Evolutionary conservation across 2,113 vertebrate species (phyloP).

Genomic region (Mesitornis unicolor): DNA sequence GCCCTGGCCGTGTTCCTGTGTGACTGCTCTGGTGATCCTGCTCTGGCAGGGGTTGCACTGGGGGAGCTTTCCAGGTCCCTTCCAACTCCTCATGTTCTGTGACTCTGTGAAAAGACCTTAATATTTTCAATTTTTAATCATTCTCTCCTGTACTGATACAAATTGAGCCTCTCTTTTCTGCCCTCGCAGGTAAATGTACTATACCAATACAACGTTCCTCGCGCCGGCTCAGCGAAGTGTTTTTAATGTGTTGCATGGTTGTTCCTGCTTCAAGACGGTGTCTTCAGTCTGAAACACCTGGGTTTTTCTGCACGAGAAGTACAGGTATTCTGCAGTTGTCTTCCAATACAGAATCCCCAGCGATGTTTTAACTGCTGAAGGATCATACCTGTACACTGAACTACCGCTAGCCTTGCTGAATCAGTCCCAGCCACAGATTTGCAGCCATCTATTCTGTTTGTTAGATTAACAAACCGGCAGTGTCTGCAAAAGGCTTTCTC

Average conservation of each 20-base stretch:
- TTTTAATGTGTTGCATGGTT: background rate
- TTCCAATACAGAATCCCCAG: background rate
- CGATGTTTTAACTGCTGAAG: background rate
- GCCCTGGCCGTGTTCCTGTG: too few relatives aligned
- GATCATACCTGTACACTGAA: background rate
- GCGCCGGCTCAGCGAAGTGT: background rate
- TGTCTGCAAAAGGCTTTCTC: constrained; percentile 39
- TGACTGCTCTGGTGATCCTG: too few relatives aligned
- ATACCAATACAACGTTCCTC: background rate
- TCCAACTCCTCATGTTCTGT: too few relatives aligned
- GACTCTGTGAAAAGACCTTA: background rate
- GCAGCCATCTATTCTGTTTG: background rate
- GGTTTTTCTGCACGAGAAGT: background rate
- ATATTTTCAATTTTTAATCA: background rate
- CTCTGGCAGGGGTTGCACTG: too few relatives aligned
- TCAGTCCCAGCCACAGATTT: background rate
- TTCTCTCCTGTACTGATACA: background rate
- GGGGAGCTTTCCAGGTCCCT: too few relatives aligned
- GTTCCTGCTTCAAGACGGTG: background rate
- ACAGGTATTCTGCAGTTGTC: background rate
- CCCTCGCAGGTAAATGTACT: background rate
- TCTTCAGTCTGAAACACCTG: background rate
- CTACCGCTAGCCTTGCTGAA: background rate
- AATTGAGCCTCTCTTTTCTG: background rate
- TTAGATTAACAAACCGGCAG: constrained; percentile 39